Base-by-base conservation (phyloP, 2,797 vertebrate species). In the Chelon labrosus region DNA sequence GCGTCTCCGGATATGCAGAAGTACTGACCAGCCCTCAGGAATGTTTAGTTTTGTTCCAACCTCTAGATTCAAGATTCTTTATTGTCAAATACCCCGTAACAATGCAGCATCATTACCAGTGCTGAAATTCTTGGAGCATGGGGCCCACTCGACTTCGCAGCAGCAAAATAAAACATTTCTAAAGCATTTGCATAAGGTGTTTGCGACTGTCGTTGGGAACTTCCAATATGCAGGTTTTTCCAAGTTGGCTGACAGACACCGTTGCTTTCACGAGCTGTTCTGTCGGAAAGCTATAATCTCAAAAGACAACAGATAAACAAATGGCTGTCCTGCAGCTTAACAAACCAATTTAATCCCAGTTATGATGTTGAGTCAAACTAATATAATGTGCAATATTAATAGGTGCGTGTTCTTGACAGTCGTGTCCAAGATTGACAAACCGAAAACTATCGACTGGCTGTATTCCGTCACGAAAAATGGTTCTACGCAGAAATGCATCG, bases 281-380 rank as follows among this genome's bases (percentile, higher is more conserved):
- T 55, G 16, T 67, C 57, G n/a, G 38, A 51, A 67, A 64, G 59
- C 22, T 53, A 31, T 31, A 25, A 79, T 73, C 25, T 65, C 37
- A 75, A 56, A 75, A n/a, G 47, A 59, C 51, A 83, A 65, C 58
- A 72, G 65, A 75, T 44, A 67, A 77, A 67, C 63, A 81, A 70
- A 65, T 22, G 31, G 11, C 46, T 65, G 39, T 53, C 65, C 69
- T 44, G 57, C 56, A 65, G 78, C 55, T 75, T 10, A 42, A 65
- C 42, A 50, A 72, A 10, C 46, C 42, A 37, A 56, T 71, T 63
- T 76, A 52, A 74, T 75, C 41, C 51, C 31, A 17, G 31, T 64
- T 55, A 19, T 68, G 31, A 70, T 70, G 54, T 57, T 75, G 64
- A 57, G 20, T 54, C 17, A 22, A 22, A 22, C 22, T 22, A 22